Evolutionary conservation across 2,113 vertebrate species (phyloP).

Genomic region (Lontra canadensis): DNA sequence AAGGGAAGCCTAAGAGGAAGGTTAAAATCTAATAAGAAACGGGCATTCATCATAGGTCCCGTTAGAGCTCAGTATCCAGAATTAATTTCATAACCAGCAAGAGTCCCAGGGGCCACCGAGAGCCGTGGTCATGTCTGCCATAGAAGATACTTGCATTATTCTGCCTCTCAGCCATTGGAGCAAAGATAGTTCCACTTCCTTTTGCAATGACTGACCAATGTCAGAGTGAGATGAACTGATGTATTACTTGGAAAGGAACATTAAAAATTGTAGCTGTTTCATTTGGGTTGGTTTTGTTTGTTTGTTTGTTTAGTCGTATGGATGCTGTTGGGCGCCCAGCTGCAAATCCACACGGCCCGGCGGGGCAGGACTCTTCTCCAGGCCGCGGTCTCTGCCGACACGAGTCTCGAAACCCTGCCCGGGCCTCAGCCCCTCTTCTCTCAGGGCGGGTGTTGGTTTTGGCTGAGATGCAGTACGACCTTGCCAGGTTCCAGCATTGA

Average conservation of each 20-base stretch:
- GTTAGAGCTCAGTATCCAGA: background rate
- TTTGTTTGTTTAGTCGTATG: background rate
- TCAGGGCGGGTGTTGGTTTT: background rate
- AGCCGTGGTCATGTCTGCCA: accelerated
- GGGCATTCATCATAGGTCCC: background rate
- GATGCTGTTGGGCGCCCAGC: background rate
- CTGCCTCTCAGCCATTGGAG: background rate
- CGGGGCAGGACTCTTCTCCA: accelerated
- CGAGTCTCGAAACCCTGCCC: background rate
- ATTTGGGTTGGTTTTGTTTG: background rate
- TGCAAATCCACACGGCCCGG: background rate
- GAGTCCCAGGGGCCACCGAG: background rate
- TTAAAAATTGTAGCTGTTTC: background rate
- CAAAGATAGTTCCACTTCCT: background rate
- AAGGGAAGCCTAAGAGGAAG: background rate
- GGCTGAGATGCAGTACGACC: background rate
- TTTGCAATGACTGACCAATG: background rate
- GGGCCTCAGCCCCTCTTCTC: background rate
- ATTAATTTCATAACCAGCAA: background rate
- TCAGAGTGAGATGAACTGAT: background rate
- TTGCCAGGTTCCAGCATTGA: background rate
- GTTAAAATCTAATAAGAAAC: background rate
- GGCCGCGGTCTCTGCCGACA: background rate
- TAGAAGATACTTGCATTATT: no score
- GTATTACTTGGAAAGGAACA: background rate